Evolutionary conservation across 2,888 invertebrate species (phyloP), one percentile per base, ranked within the genome.

Genomic region (Branchinecta sandiegonensis): DNA sequence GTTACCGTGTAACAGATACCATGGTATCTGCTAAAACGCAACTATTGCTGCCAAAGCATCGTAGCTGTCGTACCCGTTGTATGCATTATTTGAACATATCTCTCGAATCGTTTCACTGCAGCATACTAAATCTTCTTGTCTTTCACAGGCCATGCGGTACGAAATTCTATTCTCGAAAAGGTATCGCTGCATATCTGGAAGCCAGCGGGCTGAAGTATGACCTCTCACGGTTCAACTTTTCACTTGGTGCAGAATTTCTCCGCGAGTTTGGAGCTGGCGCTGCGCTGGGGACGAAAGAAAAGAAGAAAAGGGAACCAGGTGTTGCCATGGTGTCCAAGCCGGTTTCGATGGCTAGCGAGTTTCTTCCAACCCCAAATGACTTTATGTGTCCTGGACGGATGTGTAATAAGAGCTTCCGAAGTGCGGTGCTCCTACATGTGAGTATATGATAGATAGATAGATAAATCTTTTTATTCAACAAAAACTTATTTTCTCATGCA

Each of bases 371-470:
- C 23, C 14, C 73, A 46, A 87, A 81, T 71, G 80, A 80, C 13
- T 84, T 80, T 72, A 82, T 81, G 48, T 92, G 91, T 76, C 90
- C 90, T 0, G 86, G 88, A 66, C 86, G 87, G 71, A 87, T 86
- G 1, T 95, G 95, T 76, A 84, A 83, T 67, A 95, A 95, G 78
- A 88, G 86, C 73, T 95, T 94, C 76, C 83, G 95, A 8, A 93
- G 93, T 76, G 91, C 93, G 76, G 91, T 89, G 71, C 83, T 94
- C 67, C 80, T 95, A 10, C 88, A 89, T 71, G 77, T 77, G 70
- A 71, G 71, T 73, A 37, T 37, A 37, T 37, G 37, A 37, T 23
- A 23, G 23, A 2, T 23, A 23, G 1, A 23, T 23, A 23, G 23
- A 3, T 23, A 23, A 23, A 23, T 23, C 23, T 23, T 23, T 23